These are phyloP conservation scores for Ceryle rudis DNA, from an alignment of 2,797 vertebrate species.

Conservation along the genomic window DNA sequence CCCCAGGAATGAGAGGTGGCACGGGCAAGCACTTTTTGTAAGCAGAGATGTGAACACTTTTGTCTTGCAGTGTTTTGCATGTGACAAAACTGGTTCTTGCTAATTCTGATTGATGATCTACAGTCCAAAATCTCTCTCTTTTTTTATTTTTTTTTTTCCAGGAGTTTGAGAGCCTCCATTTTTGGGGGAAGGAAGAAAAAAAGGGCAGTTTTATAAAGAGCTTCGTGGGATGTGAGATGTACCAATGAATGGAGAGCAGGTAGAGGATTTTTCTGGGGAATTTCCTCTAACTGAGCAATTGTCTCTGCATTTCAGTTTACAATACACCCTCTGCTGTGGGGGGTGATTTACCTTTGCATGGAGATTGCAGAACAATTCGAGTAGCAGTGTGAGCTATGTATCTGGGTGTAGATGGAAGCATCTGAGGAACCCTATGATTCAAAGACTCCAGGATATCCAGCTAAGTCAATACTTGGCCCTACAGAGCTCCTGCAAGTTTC, in stretches of 20 bases:
- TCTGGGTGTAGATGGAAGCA: not conserved
- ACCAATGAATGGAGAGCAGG: not conserved
- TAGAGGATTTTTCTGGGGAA: not conserved
- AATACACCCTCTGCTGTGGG: not conserved
- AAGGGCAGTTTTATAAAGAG: not conserved
- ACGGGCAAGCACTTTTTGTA: fast-evolving
- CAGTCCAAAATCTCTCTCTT: not conserved
- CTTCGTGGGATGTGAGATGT: not conserved
- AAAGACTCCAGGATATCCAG: not conserved
- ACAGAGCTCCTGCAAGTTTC: not conserved
- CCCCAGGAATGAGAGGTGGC: not conserved
- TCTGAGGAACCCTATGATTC: not conserved
- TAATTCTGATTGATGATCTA: not conserved
- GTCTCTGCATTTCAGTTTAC: not conserved
- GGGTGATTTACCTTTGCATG: not conserved
- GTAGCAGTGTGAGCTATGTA: not conserved
- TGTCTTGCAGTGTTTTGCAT: not conserved
- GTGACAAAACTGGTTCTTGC: not conserved
- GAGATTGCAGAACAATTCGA: not conserved
- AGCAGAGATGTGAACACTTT: not conserved
- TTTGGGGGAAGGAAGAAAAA: fast-evolving
- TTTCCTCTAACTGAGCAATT: not conserved
- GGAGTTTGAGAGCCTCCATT: not conserved
- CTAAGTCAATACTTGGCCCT: not conserved
- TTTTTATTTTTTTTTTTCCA: not conserved